Evolutionary conservation across 2,888 invertebrate species (phyloP), one percentile per base, ranked within the genome.

Genomic region (Drymonia ruficornis): DNA sequence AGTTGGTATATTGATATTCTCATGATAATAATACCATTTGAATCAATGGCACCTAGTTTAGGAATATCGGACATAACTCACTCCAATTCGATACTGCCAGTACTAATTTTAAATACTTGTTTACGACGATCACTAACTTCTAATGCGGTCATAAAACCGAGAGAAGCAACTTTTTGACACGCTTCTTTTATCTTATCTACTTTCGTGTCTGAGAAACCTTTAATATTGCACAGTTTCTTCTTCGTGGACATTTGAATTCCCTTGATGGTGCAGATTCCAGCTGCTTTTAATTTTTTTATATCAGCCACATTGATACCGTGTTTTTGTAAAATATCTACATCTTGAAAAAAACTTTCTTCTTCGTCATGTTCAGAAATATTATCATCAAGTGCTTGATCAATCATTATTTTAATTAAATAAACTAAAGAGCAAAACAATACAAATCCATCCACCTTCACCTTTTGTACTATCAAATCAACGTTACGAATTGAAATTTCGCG

Each of bases 171-270:
- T 88, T 96, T 96, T 59, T 93, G 91, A 68, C 95, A 95, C 42
- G 95, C 96, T 86, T 96, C 96, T 86, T 96, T 96, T 56, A 97
- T 96, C 93, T 96, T 96, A 55, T 96, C 95, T 48, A 96, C 95
- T 89, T 96, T 96, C 5, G 94, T 94, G 70, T 96, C 96, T 18
- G 96, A 95, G 74, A 97, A 95, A 6, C 96, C 96, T 89, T 96
- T 96, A 51, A 96, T 95, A 65, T 93, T 93, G 69, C 94, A 94
- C 52, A 97, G 80, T 75, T 94, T 96, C 77, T 96, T 96, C 74
- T 94, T 94, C 12, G 96, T 96, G 1, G 94, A 95, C 97, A 97
- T 97, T 80, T 96, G 96, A 53, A 97, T 92, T 0, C 97, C 97
- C 90, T 96, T 96, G 48, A 97, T 94, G 0, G 97, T 97, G 74